These are phyloP conservation scores for Gallinago media DNA, from an alignment of 2,113 vertebrate species.

Conservation along the genomic window DNA sequence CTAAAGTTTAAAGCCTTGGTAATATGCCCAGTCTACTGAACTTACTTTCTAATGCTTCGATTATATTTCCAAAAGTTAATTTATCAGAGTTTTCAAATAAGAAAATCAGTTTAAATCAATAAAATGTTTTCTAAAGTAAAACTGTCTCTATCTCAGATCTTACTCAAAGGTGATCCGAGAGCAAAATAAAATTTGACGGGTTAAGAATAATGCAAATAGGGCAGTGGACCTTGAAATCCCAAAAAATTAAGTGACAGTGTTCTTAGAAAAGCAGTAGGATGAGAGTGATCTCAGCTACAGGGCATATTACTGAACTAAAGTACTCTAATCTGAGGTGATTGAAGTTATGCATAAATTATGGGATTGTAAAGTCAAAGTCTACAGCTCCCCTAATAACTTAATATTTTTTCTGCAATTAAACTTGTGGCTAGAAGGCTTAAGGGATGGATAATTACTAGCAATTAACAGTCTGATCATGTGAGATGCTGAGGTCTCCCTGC, in stretches of 20 bases:
- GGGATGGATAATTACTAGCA: slow-evolving; percentile 23
- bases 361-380: not conserved
- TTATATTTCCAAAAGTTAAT: not conserved
- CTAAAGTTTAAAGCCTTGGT: not conserved
- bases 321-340: not conserved
- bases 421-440: slow-evolving; percentile 13
- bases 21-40: not conserved
- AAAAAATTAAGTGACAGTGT: not conserved
- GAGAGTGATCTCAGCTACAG: not conserved
- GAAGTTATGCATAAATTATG: not conserved
- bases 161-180: not conserved
- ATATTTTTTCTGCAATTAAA: slow-evolving; percentile 44
- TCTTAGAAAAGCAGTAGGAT: not conserved
- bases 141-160: not conserved
- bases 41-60: not conserved
- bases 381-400: not conserved
- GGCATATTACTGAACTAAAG: not conserved
- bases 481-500: not conserved
- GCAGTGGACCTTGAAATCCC: not conserved
- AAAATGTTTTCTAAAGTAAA: not conserved
- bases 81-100: not conserved
- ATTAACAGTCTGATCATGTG: slow-evolving; percentile 9
- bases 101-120: not conserved
- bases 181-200: not conserved
- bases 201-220: not conserved